Conservation (phyloP, 2,797 vertebrate species). For the Oreonectes daqikongensis region DNA sequence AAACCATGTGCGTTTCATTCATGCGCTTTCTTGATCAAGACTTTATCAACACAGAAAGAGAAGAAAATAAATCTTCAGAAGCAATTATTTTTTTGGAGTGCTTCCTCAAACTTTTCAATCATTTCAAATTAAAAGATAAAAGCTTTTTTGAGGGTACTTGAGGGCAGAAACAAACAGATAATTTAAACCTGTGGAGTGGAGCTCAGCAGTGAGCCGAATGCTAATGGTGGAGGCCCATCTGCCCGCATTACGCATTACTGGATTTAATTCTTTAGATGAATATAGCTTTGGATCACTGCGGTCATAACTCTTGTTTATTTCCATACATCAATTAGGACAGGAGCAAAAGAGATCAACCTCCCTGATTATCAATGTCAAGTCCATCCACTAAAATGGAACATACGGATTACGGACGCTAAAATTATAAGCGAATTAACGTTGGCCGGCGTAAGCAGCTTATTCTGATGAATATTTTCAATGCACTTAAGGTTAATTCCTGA, state of each 20-base stretch:
- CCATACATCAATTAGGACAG: conserved; percentile 72
- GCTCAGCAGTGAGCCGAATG: conserved; percentile 68
- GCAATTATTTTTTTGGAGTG: conserved; percentile 50
- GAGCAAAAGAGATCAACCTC: conserved; percentile 65
- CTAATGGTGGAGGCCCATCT: conserved; percentile 73
- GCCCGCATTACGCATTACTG: conserved; percentile 73
- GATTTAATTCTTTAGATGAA: conserved; percentile 73
- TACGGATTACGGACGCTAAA: conserved; percentile 5
- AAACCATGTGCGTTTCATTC: conserved; percentile 41
- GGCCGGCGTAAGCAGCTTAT: conserved; percentile 40
- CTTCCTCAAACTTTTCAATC: conserved; percentile 64
- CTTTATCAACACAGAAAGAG: conserved; percentile 38
- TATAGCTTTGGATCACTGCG: conserved; percentile 61
- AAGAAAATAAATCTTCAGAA: conserved; percentile 53
- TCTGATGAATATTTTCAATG: not conserved
- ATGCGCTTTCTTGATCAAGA: conserved; percentile 53
- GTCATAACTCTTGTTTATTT: conserved; percentile 73
- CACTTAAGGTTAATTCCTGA: conserved; percentile 5
- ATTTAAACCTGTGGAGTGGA: conserved; percentile 64
- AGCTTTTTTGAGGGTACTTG: conserved; percentile 60
- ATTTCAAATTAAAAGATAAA: conserved; percentile 67
- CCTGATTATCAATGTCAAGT: conserved; percentile 68
- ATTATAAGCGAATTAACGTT: conserved; percentile 55
- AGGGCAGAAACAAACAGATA: conserved; percentile 69
- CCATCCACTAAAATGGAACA: conserved; percentile 38